These are phyloP conservation scores for Phainopepla nitens DNA, from an alignment of 2,113 vertebrate species.

Conservation along the genomic window DNA sequence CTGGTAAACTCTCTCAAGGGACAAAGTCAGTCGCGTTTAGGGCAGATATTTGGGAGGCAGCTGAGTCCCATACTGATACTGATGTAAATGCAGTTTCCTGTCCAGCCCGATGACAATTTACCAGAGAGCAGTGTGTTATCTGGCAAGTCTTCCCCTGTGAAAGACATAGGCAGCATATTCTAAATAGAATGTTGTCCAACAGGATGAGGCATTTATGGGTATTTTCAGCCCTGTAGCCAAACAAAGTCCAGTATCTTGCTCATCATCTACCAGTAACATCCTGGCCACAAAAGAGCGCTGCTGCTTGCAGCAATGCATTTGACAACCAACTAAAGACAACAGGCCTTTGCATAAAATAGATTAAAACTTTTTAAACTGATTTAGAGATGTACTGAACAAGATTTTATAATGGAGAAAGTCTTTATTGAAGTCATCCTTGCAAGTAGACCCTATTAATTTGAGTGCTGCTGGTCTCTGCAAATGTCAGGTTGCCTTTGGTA, in stretches of 20 bases:
- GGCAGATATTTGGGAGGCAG: not conserved
- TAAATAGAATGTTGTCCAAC: not conserved
- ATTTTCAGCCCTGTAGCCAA: not conserved
- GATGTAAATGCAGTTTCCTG: not conserved
- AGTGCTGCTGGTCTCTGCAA: not conserved
- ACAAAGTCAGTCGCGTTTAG: not conserved
- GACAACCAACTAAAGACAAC: not conserved
- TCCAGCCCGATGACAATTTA: not conserved
- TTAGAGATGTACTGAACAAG: not conserved
- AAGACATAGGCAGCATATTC: not conserved
- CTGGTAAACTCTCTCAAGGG: not conserved
- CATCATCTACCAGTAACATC: not conserved
- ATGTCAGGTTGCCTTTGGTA: conserved; percentile 13
- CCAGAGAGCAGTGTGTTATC: not conserved
- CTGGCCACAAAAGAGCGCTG: not conserved
- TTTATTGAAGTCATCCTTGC: not conserved
- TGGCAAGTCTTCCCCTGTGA: not conserved
- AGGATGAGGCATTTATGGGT: not conserved
- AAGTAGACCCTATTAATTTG: not conserved
- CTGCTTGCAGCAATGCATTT: not conserved
- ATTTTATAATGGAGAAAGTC: not conserved
- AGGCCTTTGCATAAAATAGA: not conserved
- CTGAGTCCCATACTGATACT: not conserved
- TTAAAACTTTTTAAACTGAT: not conserved
- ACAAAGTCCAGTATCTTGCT: not conserved